These are phyloP conservation scores for Macroglossus sobrinus DNA, from an alignment of 2,113 vertebrate genomes.

Conservation along the genomic window DNA sequence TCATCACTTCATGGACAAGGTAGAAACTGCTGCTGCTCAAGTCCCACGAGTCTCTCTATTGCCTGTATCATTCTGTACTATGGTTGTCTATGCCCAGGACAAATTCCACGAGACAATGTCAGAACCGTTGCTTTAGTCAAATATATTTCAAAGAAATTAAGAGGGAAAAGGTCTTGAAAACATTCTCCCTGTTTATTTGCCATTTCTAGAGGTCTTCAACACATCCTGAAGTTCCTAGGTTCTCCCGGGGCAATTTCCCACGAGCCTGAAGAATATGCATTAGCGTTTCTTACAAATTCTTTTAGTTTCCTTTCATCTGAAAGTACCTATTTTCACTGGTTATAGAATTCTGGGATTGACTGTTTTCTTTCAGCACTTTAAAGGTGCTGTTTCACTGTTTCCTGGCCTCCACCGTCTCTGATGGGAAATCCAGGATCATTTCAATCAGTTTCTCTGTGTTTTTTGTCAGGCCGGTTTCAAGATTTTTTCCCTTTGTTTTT, in stretches of 20 bases:
- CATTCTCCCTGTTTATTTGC: neutral
- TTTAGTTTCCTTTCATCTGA: neutral
- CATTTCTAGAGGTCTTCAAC: neutral
- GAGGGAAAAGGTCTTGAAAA: neutral
- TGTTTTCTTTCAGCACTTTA: neutral
- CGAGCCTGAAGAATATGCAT: neutral
- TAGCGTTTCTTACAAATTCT: neutral
- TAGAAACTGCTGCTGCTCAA: rapidly evolving
- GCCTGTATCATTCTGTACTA: neutral
- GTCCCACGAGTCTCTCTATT: rapidly evolving
- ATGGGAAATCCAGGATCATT: neutral
- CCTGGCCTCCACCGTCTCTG: neutral
- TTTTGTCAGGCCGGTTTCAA: neutral
- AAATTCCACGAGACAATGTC: neutral
- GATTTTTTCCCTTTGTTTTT: neutral
- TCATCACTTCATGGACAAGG: neutral
- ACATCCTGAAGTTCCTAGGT: neutral
- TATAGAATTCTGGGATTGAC: neutral
- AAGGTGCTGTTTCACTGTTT: neutral
- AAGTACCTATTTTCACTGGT: neutral
- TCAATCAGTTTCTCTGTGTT: neutral
- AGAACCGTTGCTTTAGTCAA: neutral
- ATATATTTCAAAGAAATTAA: neutral
- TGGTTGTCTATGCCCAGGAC: neutral
- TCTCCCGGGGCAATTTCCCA: neutral